A percentile compares a stretch with the other conserved stretches of the same genome.
Conservation (phyloP, 2,113 vertebrate species). For the Myxocyprinus asiaticus region DNA sequence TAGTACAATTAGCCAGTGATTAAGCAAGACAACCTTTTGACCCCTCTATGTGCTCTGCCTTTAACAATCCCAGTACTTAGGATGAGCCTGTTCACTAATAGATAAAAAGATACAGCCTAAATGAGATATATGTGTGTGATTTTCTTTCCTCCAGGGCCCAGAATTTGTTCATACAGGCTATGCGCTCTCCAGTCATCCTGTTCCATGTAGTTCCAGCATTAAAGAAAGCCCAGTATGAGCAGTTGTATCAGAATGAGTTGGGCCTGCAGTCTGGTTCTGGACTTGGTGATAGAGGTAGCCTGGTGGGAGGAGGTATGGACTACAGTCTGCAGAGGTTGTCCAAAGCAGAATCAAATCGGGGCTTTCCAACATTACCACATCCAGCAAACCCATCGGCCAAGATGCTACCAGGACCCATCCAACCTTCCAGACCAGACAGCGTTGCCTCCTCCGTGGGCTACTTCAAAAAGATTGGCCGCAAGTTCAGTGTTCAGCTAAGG, state of each 20-base stretch:
- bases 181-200: conserved; percentile 87
- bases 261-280: conserved; percentile 64
- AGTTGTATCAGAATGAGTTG: conserved; percentile 81
- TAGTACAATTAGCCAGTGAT: conserved; percentile 44
- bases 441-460: conserved; percentile 72
- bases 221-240: conserved; percentile 86
- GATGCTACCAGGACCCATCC: conserved; percentile 67
- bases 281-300: conserved; percentile 66
- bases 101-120: not conserved
- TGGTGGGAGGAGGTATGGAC: conserved; percentile 57
- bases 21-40: conserved; percentile 43
- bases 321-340: conserved; percentile 71
- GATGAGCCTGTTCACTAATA: conserved; percentile 32
- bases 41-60: conserved; percentile 38
- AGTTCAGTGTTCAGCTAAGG: conserved; percentile 86
- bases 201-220: conserved; percentile 92
- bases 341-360: conserved; percentile 63
- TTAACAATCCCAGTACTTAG: conserved; percentile 28
- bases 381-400: conserved; percentile 60
- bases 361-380: conserved; percentile 77
- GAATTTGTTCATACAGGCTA: conserved; percentile 92
- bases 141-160: conserved; percentile 86
- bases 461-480: conserved; percentile 87
- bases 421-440: conserved; percentile 75
- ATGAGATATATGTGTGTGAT: conserved; percentile 45